phyloP scores from a whole-genome alignment of 2,888 invertebrate species.

The Nymphalis c-album region DNA sequence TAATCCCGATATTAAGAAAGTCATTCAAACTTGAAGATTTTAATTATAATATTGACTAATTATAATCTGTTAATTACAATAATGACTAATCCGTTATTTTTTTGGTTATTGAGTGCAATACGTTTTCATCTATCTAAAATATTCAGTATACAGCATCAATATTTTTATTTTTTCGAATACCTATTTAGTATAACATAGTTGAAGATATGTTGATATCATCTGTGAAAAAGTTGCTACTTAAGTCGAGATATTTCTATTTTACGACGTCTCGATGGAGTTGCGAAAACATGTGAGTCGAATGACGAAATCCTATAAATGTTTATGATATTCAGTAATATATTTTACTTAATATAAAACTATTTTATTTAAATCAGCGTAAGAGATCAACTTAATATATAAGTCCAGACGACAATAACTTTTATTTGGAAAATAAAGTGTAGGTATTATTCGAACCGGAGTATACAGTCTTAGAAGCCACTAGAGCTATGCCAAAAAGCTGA shows the following conservation, averaged over 20 bases:
- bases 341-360: constrained; percentile 8
- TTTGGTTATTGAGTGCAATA: too few species aligned
- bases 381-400: too few species aligned
- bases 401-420: neutral
- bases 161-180: neutral
- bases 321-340: constrained; percentile 16
- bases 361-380: neutral
- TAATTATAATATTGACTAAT: too few species aligned
- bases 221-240: constrained; percentile 3
- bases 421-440: neutral
- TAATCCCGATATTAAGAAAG: too few species aligned
- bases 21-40: too few species aligned
- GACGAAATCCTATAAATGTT: constrained; percentile 15
- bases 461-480: too few species aligned
- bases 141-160: neutral
- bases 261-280: constrained; percentile 13
- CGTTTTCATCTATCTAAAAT: neutral
- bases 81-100: too few species aligned
- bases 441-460: neutral
- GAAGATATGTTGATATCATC: constrained; percentile 1
- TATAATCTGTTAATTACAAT: too few species aligned
- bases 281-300: constrained; percentile 20
- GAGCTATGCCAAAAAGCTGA: too few species aligned
- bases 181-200: neutral
- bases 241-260: constrained; percentile 17